Evolutionary conservation across 2,888 invertebrate species (phyloP).

Genomic region (Beris morrisii): DNA sequence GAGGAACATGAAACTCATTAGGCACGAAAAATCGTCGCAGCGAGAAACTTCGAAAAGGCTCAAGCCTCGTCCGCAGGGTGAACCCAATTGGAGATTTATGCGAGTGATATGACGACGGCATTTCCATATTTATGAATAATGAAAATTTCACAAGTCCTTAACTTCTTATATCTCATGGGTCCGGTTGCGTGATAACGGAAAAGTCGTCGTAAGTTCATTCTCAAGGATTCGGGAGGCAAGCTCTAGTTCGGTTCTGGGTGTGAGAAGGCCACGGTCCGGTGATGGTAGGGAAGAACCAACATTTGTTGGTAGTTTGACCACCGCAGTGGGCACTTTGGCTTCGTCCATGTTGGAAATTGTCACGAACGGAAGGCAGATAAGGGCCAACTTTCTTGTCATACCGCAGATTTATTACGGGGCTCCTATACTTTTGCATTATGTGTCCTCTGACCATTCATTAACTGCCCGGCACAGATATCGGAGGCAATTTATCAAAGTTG

Average conservation of each 20-base stretch:
- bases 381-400: conserved; percentile 56
- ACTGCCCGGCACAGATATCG: conserved; percentile 37
- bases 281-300: background rate
- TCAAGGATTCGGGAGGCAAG: conserved; percentile 34
- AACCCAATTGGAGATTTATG: conserved; percentile 52
- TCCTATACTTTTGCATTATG: conserved; percentile 22
- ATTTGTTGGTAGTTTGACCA: background rate
- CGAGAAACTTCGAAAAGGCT: background rate
- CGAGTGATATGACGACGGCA: conserved; percentile 44
- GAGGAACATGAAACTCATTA: conserved; percentile 32
- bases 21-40: conserved; percentile 31
- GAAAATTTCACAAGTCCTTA: conserved; percentile 42
- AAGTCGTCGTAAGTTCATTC: conserved; percentile 40
- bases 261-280: conserved; percentile 34
- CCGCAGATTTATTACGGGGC: conserved; percentile 44
- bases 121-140: conserved; percentile 56
- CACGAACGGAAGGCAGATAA: conserved; percentile 58
- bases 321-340: background rate
- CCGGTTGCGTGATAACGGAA: conserved; percentile 38
- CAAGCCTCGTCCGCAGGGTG: conserved; percentile 29
- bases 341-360: conserved; percentile 51
- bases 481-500: conserved; percentile 40
- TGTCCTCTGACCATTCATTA: conserved; percentile 38
- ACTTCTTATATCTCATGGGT: conserved; percentile 36
- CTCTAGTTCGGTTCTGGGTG: conserved; percentile 22